A percentile compares a stretch with the other conserved stretches of the same genome.
phyloP scores from a whole-genome alignment of 2,113 vertebrate species.

The Octodon degus region DNA sequence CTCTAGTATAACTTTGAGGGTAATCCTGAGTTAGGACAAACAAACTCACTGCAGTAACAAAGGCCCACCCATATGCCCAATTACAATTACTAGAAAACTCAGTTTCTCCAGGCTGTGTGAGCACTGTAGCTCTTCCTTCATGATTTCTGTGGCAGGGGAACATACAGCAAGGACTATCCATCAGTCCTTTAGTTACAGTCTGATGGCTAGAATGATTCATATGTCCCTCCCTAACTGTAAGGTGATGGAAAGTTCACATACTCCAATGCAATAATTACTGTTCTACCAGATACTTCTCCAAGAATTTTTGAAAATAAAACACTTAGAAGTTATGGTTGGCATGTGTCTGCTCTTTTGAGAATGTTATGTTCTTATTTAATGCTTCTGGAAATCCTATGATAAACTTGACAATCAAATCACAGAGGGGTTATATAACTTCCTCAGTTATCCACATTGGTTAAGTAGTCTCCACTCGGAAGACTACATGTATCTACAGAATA shows the following conservation, averaged over 20 bases:
- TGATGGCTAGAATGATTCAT: neutral
- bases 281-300: neutral
- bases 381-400: neutral
- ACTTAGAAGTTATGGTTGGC: neutral
- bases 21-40: neutral
- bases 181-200: neutral
- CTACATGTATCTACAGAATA: neutral
- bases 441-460: neutral
- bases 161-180: neutral
- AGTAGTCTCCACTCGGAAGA: neutral
- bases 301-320: neutral
- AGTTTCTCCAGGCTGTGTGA: neutral
- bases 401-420: neutral
- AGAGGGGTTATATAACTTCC: neutral
- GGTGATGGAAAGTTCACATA: neutral
- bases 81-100: neutral
- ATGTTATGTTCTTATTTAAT: neutral
- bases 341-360: neutral
- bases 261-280: neutral
- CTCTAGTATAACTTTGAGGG: neutral
- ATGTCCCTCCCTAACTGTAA: neutral
- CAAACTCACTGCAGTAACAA: neutral
- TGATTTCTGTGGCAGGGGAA: neutral
- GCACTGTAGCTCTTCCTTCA: neutral
- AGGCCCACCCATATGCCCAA: neutral